These are phyloP conservation scores for Fopius arisanus DNA, from an alignment of 1,140 invertebrate genomes.

Conservation along the genomic window DNA sequence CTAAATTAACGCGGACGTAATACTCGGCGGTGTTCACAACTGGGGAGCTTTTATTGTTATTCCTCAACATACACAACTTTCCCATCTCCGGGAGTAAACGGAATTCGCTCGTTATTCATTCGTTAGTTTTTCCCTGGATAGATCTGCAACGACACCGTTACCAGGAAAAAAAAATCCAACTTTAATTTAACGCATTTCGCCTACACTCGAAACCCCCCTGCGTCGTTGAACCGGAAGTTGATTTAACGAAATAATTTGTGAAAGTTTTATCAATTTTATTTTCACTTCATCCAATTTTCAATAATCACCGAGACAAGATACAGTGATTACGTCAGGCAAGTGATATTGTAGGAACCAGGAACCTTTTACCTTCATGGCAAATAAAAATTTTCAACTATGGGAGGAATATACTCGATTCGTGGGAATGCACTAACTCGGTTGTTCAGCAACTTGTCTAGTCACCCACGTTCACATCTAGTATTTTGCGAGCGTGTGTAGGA, in stretches of 20 bases:
- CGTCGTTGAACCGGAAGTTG: background rate
- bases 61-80: constrained; percentile 5
- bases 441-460: background rate
- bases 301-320: background rate
- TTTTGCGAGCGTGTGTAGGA: background rate
- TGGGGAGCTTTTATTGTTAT: background rate
- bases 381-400: background rate
- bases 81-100: background rate
- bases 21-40: background rate
- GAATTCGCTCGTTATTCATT: constrained; percentile 13
- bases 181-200: background rate
- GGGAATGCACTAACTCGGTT: background rate
- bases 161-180: background rate
- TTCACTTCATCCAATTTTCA: background rate
- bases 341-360: background rate
- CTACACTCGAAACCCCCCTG: background rate
- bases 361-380: background rate
- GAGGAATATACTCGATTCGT: background rate
- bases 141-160: background rate
- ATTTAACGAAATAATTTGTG: background rate
- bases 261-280: background rate
- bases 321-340: background rate
- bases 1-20: constrained; percentile 12
- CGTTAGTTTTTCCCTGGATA: background rate
- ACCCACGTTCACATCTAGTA: background rate